A percentile compares a stretch with the other conserved stretches of the same genome.
Evolutionary conservation across 2,888 invertebrate species (phyloP).

Genomic region (Mystacides longicornis): DNA sequence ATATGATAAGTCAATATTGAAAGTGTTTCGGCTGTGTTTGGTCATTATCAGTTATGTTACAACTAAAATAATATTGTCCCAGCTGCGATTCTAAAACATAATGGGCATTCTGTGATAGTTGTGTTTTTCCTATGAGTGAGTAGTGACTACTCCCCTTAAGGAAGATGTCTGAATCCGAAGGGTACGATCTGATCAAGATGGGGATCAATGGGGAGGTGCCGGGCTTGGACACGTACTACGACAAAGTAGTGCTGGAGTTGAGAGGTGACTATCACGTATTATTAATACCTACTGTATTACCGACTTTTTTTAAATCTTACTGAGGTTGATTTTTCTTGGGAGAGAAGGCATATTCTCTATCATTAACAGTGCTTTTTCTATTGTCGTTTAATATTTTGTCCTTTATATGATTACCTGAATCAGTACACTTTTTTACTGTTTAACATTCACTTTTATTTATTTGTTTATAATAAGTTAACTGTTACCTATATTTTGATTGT

Average conservation of each 20-base stretch:
- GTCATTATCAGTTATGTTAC: too few relatives aligned
- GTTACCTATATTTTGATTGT: too few relatives aligned
- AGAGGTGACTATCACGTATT: conserved; percentile 40
- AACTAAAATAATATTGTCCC: neutral
- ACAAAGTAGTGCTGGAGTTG: conserved; percentile 51
- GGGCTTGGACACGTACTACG: conserved; percentile 50
- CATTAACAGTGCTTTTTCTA: too few relatives aligned
- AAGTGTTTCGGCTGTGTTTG: too few relatives aligned
- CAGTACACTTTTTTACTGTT: too few relatives aligned
- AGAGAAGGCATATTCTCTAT: too few relatives aligned
- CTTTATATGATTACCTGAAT: too few relatives aligned
- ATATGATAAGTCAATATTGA: too few relatives aligned
- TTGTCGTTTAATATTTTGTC: too few relatives aligned
- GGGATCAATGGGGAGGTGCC: conserved; percentile 48
- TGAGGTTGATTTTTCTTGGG: neutral
- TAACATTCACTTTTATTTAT: too few relatives aligned
- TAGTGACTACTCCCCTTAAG: conserved; percentile 30
- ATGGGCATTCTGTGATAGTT: neutral
- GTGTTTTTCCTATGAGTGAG: neutral
- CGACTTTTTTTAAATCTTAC: neutral
- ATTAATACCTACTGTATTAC: neutral
- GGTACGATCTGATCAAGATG: conserved; percentile 46
- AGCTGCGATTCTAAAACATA: neutral
- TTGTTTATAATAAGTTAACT: too few relatives aligned
- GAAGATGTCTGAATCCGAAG: conserved; percentile 49